These are phyloP conservation scores for Argyrosomus regius DNA, from an alignment of 2,797 vertebrate genomes.

Conservation along the genomic window DNA sequence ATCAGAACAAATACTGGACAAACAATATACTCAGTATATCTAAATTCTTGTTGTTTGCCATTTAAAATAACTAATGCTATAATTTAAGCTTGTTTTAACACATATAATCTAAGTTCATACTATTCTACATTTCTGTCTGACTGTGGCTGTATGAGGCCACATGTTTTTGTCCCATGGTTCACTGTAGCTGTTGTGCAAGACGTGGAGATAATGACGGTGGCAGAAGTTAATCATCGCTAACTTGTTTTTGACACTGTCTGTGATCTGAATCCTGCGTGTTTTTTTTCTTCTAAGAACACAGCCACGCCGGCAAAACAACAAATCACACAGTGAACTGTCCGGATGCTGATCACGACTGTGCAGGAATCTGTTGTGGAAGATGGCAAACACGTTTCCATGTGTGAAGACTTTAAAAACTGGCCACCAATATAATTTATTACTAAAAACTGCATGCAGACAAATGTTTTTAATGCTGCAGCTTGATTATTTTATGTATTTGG, in stretches of 20 bases:
- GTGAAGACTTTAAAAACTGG: neutral
- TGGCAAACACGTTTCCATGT: too few relatives aligned
- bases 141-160: neutral
- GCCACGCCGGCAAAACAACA: neutral
- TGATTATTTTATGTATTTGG: neutral
- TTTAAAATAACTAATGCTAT: neutral
- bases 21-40: neutral
- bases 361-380: neutral
- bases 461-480: neutral
- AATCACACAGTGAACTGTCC: neutral
- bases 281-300: neutral
- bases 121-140: neutral
- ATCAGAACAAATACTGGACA: too few relatives aligned
- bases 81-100: neutral
- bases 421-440: too few relatives aligned
- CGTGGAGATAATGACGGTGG: conserved; percentile 23
- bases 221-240: conserved; percentile 65
- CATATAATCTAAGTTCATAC: neutral
- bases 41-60: neutral
- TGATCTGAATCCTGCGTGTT: neutral
- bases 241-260: conserved; percentile 60
- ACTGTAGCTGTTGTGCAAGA: conserved; percentile 52
- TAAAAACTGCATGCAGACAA: neutral
- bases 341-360: neutral
- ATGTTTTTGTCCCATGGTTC: conserved; percentile 23